Evolutionary conservation across 2,888 invertebrate species (phyloP), one percentile per base, ranked within the genome.

Genomic region (Watsonalla binaria): DNA sequence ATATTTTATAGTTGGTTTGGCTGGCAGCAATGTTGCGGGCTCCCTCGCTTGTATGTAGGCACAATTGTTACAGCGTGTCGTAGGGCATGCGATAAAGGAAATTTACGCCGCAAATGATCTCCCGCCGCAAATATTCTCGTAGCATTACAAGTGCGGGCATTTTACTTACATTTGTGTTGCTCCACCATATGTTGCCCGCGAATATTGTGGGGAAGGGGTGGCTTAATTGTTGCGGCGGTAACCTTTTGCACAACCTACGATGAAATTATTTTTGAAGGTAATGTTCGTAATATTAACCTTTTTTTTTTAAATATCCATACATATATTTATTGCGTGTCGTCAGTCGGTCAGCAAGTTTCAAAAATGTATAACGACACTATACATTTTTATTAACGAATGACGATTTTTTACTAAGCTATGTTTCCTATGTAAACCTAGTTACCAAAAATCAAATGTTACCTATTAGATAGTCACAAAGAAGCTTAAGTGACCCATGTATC

Each of bases 161-260:
- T 68, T 62, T 68, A 65, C 68, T 67, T 64, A 72, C 65, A 74
- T 70, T 74, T 74, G 72, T 52, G 55, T 52, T 46, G 65, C 65
- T 61, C 54, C 35, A 51, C 70, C 75, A 77, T 70, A 68, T 75
- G 76, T 68, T 69, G 63, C 66, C 58, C 60, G 62, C 59, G 54
- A 61, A 56, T 60, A 61, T 57, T 63, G 58, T 60, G 61, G 63
- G 66, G 15, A 51, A 47, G 34, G 15, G 39, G 63, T 56, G 59
- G 62, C 73, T 71, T 77, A 77, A 77, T 77, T 77, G 73, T 73
- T 68, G 70, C 63, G 59, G 68, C 66, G 53, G 66, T 63, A 66
- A 66, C 72, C 73, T 73, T 73, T 70, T 73, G 74, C 60, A 71
- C 57, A 58, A 59, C 53, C 57, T 70, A 70, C 62, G 72, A 70